A percentile compares a stretch with the other conserved stretches of the same genome.
phyloP scores from a whole-genome alignment of 2,113 vertebrate species.

The Danionella cerebrum region DNA sequence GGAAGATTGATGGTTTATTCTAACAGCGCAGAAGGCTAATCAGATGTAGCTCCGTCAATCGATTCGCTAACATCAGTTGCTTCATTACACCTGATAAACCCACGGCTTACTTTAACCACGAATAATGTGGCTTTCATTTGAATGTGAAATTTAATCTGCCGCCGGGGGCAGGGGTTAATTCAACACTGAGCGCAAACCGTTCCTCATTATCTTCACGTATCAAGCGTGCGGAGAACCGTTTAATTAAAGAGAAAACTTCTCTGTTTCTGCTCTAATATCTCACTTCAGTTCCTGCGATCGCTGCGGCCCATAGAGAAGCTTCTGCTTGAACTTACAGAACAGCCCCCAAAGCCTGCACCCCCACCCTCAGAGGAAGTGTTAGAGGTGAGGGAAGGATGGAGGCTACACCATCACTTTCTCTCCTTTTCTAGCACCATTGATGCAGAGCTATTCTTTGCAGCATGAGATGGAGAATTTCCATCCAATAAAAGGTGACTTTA shows the following conservation, averaged over 20 bases:
- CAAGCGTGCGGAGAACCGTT: background rate
- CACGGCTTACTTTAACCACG: background rate
- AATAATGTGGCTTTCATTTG: background rate
- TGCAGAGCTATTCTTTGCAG: no score
- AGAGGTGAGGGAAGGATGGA: no score
- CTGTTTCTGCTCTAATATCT: constrained; percentile 10
- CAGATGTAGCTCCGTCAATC: background rate
- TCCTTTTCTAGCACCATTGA: no score
- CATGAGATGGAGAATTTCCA: no score
- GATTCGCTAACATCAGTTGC: background rate
- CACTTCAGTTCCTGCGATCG: no score
- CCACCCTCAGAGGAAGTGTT: no score
- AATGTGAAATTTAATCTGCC: background rate
- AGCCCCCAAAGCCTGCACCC: no score
- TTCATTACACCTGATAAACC: background rate
- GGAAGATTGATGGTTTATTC: no score
- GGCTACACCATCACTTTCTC: no score
- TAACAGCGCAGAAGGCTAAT: background rate
- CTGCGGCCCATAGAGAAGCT: no score
- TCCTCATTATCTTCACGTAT: background rate
- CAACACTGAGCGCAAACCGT: background rate
- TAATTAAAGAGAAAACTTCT: constrained; percentile 3
- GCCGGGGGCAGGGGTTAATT: constrained; percentile 1
- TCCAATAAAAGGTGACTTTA: no score
- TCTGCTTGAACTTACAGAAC: no score